Evolutionary conservation across 2,888 invertebrate species (phyloP).

Genomic region (Caenorhabditis wallacei): DNA sequence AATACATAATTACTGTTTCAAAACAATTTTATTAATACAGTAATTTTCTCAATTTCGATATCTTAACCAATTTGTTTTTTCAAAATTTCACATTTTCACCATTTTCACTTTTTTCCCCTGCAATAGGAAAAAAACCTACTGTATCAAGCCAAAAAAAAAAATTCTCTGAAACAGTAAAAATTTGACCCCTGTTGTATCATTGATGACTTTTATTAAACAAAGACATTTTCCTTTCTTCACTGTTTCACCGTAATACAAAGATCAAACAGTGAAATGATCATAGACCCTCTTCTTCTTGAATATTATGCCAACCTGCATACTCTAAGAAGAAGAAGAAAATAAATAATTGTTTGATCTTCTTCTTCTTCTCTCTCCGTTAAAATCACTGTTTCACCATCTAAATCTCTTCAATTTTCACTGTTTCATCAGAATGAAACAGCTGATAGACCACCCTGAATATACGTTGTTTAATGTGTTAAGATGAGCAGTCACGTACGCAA

Average conservation of each 20-base stretch:
- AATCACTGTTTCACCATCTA: not conserved
- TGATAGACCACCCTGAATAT: slow-evolving; percentile 1
- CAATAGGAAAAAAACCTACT: too few relatives aligned
- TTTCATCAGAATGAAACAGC: slow-evolving; percentile 20
- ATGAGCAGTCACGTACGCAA: not conserved
- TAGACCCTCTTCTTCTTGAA: not conserved
- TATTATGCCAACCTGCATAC: not conserved
- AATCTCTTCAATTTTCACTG: slow-evolving; percentile 7
- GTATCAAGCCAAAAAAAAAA: not conserved
- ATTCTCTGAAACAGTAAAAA: not conserved
- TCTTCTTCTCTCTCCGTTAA: not conserved
- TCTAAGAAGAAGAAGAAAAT: not conserved
- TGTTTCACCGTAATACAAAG: not conserved
- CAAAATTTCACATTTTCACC: too few relatives aligned
- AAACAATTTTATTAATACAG: too few relatives aligned
- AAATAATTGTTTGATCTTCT: slow-evolving; percentile 21
- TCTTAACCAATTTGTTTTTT: too few relatives aligned
- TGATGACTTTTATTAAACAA: not conserved
- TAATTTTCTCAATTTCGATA: too few relatives aligned
- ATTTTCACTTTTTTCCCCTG: too few relatives aligned
- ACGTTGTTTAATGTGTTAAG: not conserved
- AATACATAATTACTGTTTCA: too few relatives aligned
- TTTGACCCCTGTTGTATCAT: not conserved
- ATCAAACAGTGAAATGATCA: slow-evolving; percentile 9
- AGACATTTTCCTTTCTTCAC: not conserved